Base-by-base conservation (phyloP, 2,797 vertebrate species). In the Intellagama lesueurii region DNA sequence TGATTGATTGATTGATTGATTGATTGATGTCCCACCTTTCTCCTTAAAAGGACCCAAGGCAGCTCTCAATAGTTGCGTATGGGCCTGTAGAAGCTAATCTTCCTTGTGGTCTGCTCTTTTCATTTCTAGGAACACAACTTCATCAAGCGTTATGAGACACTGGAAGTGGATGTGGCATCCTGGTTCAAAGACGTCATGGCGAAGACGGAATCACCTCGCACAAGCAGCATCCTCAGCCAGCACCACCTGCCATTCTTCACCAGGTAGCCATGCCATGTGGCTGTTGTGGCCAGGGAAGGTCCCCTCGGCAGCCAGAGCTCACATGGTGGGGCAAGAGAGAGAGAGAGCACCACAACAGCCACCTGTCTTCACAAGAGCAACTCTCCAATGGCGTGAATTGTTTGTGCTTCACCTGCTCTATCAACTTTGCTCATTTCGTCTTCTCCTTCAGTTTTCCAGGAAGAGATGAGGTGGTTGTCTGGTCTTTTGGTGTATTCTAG, bases 111-210 rank as follows among this genome's bases (percentile, higher is more conserved):
- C 73, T 7, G 30, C 17, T 78, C 49, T 16, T 19, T 89, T 49
- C 30, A 26, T 60, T 4, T 70, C 30, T 95, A 99, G 98, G 98
- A 98, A 95, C 98, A 99, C 95, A 98, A 94, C 92, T 99, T 99
- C 96, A 98, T 99, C 95, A 98, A 96, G 69, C 98, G 97, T 90
- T 99, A 98, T 0, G 98, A 99, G 97, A 98, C 97, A 88, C 96
- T 98, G 86, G 98, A 98, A 76, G 98, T 99, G 93, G 99, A 99
- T 2, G 99, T 99, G 93, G 98, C 98, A 0, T 98, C 98, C 83
- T 99, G 98, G 98, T 99, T 99, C 95, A 98, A 99, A 97, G 97
- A 98, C 1, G 98, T 99, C 95, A 99, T 99, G 98, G 98, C 99
- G 91, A 97, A 97, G 94, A 99, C 99, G 0, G 99, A 99, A 96